A percentile compares a stretch with the other conserved stretches of the same genome.
These are phyloP conservation scores for Ophthalmolycus amberensis DNA, from an alignment of 2,113 vertebrate genomes.

Conservation along the genomic window DNA sequence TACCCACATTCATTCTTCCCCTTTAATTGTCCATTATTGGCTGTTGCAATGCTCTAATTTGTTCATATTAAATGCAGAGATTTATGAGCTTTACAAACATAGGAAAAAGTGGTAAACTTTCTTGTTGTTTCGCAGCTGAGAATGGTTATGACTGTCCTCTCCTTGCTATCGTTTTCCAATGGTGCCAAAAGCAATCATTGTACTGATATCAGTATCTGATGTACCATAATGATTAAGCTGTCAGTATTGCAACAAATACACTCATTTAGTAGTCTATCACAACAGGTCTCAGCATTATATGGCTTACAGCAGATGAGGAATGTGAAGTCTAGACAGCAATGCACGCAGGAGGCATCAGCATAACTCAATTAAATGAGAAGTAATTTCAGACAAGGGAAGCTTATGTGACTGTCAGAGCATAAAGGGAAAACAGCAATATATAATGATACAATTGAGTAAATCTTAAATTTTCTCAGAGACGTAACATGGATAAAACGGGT, in stretches of 20 bases:
- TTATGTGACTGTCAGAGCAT: slow-evolving; percentile 9
- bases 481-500: not conserved
- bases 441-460: not conserved
- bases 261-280: slow-evolving; percentile 27
- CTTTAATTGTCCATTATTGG: not conserved
- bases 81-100: not conserved
- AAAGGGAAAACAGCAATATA: not conserved
- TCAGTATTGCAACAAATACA: slow-evolving; percentile 19
- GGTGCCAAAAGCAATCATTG: slow-evolving; percentile 1
- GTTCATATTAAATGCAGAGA: not conserved
- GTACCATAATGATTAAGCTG: slow-evolving; percentile 31
- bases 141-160: not conserved
- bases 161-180: not conserved
- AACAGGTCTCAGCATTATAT: slow-evolving; percentile 24
- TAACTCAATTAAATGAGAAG: slow-evolving; percentile 28
- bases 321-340: not conserved
- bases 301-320: slow-evolving; percentile 21
- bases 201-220: slow-evolving; percentile 16
- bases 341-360: slow-evolving; percentile 17
- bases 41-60: not conserved
- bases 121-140: not conserved
- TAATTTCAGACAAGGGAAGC: slow-evolving; percentile 27
- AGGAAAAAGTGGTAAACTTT: not conserved
- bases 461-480: not conserved
- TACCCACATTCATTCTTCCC: not conserved